Evolutionary conservation across 2,113 vertebrate genomes (phyloP).

Genomic region (Crypturellus undulatus): DNA sequence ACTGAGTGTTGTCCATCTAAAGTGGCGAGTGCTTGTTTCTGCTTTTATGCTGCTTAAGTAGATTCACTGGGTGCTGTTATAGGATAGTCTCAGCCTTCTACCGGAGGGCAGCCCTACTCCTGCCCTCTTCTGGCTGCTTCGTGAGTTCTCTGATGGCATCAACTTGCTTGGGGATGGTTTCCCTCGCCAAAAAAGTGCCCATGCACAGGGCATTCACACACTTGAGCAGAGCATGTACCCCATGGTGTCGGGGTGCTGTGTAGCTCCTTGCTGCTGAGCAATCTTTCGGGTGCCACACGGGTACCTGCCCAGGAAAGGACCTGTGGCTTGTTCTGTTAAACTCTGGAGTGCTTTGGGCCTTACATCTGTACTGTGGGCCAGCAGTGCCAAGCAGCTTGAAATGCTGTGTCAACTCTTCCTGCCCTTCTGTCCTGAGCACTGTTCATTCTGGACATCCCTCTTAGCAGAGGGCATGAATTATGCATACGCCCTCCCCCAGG

Average conservation of each 20-base stretch:
- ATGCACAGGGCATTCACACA: fast-evolving
- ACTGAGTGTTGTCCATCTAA: not conserved
- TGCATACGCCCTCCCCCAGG: not conserved
- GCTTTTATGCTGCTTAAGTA: not conserved
- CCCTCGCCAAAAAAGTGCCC: not conserved
- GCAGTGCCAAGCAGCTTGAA: not conserved
- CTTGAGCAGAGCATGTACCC: not conserved
- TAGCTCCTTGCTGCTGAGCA: not conserved
- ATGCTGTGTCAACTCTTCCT: not conserved
- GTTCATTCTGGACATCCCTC: not conserved
- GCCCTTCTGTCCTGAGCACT: not conserved
- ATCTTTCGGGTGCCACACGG: not conserved
- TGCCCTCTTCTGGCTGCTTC: not conserved
- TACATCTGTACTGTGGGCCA: not conserved
- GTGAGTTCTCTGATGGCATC: not conserved
- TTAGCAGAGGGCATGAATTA: too few relatives aligned
- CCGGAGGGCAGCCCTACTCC: not conserved
- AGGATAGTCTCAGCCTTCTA: not conserved
- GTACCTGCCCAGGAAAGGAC: not conserved
- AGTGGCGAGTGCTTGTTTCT: not conserved
- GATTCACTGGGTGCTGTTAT: not conserved
- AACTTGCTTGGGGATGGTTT: not conserved
- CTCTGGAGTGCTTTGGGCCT: not conserved
- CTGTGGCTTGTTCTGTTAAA: not conserved
- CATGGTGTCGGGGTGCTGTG: fast-evolving